These are phyloP conservation scores for Punctoribates punctum DNA, from an alignment of 2,888 invertebrate species.

Conservation along the genomic window DNA sequence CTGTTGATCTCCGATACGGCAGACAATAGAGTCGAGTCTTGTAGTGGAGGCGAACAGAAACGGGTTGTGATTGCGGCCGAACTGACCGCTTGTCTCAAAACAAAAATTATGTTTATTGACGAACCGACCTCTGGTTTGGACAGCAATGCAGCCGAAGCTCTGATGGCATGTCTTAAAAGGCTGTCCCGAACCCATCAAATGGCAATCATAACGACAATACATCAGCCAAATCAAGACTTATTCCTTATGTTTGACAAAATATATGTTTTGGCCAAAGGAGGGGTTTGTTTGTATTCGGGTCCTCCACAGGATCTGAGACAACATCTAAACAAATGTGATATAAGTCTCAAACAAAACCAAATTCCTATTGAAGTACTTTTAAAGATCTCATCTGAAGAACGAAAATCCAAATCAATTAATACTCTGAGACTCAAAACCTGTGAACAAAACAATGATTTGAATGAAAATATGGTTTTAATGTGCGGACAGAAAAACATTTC, in stretches of 20 bases:
- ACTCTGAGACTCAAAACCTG: neutral
- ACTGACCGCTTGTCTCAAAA: neutral
- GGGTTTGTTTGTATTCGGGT: neutral
- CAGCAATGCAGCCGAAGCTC: slow-evolving; percentile 5
- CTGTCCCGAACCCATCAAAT: neutral
- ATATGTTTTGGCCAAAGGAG: slow-evolving; percentile 26
- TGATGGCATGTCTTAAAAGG: neutral
- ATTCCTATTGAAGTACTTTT: neutral
- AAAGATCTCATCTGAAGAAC: neutral
- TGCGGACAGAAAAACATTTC: neutral
- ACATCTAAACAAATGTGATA: neutral
- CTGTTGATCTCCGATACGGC: too few relatives aligned
- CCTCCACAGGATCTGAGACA: neutral
- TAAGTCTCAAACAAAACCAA: neutral
- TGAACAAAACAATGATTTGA: neutral
- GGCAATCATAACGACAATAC: neutral
- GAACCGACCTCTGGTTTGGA: too few relatives aligned
- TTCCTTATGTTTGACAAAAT: neutral
- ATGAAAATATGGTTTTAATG: too few relatives aligned
- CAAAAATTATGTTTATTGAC: neutral
- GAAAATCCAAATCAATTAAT: neutral
- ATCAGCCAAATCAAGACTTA: neutral
- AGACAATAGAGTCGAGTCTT: neutral
- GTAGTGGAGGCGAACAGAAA: slow-evolving; percentile 22
- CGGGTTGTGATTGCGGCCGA: neutral